Evolutionary conservation across 2,888 invertebrate species (phyloP), one percentile per base, ranked within the genome.

Genomic region (Philereme transversata): DNA sequence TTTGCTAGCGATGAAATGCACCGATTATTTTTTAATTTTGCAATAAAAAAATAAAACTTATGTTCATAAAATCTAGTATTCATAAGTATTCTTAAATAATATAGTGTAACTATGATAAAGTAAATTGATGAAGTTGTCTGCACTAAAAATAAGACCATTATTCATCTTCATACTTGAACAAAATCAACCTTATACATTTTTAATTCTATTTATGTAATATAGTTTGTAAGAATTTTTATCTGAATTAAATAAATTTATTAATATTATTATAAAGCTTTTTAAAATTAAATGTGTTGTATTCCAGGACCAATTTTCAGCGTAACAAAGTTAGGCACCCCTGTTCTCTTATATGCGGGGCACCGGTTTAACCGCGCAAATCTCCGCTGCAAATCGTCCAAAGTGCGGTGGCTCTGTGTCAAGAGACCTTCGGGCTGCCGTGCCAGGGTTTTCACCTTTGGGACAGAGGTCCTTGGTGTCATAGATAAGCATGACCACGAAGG

Each of bases 371-470:
- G 62, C 1, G 63, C 54, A 11, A 8, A 60, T n/a, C 53, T 52
- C 51, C 35, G 49, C 52, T 46, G 55, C 45, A 69, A 68, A 33
- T 65, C 69, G 4, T 52, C 62, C 3, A 72, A 65, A 47, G 59
- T 62, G 0, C 64, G 69, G 2, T 76, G 76, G 74, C 62, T 60
- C 5, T 77, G 76, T 56, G 56, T 56, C 36, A 71, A 72, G 22
- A 67, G 57, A n/a, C 51, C 62, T 0, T 4, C 45, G 0, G 72
- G 74, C 8, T 76, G 77, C 47, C 65, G 67, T 0, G 78, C 76
- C 2, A 61, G 69, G 6, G 40, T 81, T 5, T 66, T 66, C 22
- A 81, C 81, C 0, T 4, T 73, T 3, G 71, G 76, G 9, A 65
- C 74, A 47, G 57, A 63, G 22, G 58, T 83, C 8, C 53, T 78